Evolutionary conservation across 2,797 vertebrate species (phyloP).

Genomic region (Chlorospingus flavigularis): DNA sequence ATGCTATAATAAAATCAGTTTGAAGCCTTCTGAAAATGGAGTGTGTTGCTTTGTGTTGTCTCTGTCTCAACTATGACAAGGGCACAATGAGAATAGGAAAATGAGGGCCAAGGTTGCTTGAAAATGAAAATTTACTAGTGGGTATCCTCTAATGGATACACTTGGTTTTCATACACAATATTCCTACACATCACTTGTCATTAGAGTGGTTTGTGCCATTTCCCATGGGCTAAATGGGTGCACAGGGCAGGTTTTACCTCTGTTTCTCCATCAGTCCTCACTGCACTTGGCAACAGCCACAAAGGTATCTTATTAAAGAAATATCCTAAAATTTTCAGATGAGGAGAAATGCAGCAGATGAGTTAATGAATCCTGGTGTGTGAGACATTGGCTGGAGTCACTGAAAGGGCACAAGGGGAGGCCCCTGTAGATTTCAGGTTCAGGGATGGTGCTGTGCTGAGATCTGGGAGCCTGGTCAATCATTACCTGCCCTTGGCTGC

Average conservation of each 20-base stretch:
- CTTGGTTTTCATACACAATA: neutral
- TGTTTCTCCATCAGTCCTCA: neutral
- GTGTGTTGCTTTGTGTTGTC: neutral
- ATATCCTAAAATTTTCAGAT: neutral
- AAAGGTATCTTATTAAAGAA: neutral
- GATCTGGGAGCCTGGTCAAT: neutral
- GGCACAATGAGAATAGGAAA: neutral
- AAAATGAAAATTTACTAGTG: neutral
- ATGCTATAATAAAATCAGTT: neutral
- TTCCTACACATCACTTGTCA: neutral
- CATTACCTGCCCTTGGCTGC: neutral
- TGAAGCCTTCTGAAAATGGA: neutral
- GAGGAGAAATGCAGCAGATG: neutral
- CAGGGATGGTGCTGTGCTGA: neutral
- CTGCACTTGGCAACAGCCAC: rapidly evolving
- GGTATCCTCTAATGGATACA: neutral
- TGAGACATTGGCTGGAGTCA: neutral
- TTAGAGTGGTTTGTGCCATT: neutral
- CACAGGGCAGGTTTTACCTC: neutral
- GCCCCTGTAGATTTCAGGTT: rapidly evolving
- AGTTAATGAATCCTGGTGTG: neutral
- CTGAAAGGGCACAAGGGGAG: neutral
- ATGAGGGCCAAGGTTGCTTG: neutral
- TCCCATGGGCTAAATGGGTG: neutral
- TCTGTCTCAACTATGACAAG: neutral